Evolutionary conservation across 2,113 vertebrate species (phyloP), one percentile per base, ranked within the genome.

Genomic region (Takifugu flavidus): DNA sequence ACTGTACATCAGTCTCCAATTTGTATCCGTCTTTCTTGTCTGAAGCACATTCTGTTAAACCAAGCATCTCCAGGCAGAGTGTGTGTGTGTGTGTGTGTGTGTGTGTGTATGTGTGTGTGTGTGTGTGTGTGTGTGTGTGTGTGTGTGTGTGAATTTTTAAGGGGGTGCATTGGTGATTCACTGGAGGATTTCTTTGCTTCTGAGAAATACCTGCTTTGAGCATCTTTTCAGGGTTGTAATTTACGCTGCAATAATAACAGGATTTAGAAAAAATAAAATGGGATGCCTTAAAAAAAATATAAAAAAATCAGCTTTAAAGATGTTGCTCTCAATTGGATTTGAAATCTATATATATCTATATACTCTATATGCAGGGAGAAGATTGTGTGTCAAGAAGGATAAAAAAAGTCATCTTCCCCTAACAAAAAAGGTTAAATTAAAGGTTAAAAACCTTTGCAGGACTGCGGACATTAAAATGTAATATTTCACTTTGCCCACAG

Each of bases 1-100:
- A 64, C 68, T 68, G 70, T 77, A 82, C 82, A 86, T 86, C 83
- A 65, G 62, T 87, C 83, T 84, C 67, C 75, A 58, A 72, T 81
- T 77, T 76, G 75, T 65, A 56, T 49, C 75, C 62, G 72, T 78
- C 70, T 56, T 62, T 81, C 72, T 54, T 63, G 67, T 84, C 79
- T 64, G 7, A 65, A 20, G 51, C 70, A 31, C 64, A 70, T 67
- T 72, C 20, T 67, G 78, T 80, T 70, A 78, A 77, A 67, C 34
- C 55, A 49, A 75, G 65, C 49, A 82, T 76, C 74, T 39, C 34
- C 34, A 39, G 1, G 34, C 34, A 39, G 34, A 64, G 61, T 82
- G 75, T 28, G 43, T 12, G 52, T 59, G 50, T 45, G 11, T 51
- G 11, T 4, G 50, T 13, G 50, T 56, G 15, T 50, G 53, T 10